Evolutionary conservation across 1,140 invertebrate genomes (phyloP).

Genomic region (Diuraphis noxia): DNA sequence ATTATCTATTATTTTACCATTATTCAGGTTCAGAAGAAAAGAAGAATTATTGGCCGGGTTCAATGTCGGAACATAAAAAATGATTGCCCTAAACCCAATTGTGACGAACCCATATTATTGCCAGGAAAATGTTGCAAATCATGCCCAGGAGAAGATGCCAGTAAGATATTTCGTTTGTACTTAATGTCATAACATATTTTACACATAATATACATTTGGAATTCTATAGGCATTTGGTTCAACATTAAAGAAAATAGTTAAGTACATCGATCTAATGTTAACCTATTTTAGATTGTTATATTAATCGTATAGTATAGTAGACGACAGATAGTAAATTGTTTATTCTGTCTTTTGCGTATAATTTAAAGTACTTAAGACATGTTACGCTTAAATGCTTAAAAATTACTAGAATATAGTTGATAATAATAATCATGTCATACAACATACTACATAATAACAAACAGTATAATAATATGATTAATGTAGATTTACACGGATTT

Average conservation of each 20-base stretch:
- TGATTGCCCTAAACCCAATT: slow-evolving; percentile 82
- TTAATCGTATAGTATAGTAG: neutral
- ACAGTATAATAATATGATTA: neutral
- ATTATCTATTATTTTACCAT: slow-evolving; percentile 38
- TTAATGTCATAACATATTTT: slow-evolving; percentile 1
- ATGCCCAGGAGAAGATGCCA: slow-evolving; percentile 75
- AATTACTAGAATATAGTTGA: neutral
- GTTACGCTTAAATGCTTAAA: neutral
- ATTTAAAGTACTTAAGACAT: neutral
- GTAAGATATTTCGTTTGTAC: slow-evolving; percentile 62
- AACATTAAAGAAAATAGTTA: neutral
- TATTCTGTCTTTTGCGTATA: neutral
- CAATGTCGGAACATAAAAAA: slow-evolving; percentile 87
- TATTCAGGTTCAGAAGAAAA: slow-evolving; percentile 80
- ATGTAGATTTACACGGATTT: neutral
- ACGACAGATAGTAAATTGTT: neutral
- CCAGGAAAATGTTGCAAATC: slow-evolving; percentile 87
- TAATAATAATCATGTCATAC: neutral
- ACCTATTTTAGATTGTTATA: neutral
- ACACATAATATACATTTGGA: neutral
- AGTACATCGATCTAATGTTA: neutral
- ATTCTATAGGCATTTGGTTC: neutral
- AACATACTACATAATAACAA: neutral
- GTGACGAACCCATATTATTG: slow-evolving; percentile 80
- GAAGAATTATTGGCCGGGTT: slow-evolving; percentile 80